Conservation (phyloP, 2,888 invertebrate species). For the Brachypterus glaber region DNA sequence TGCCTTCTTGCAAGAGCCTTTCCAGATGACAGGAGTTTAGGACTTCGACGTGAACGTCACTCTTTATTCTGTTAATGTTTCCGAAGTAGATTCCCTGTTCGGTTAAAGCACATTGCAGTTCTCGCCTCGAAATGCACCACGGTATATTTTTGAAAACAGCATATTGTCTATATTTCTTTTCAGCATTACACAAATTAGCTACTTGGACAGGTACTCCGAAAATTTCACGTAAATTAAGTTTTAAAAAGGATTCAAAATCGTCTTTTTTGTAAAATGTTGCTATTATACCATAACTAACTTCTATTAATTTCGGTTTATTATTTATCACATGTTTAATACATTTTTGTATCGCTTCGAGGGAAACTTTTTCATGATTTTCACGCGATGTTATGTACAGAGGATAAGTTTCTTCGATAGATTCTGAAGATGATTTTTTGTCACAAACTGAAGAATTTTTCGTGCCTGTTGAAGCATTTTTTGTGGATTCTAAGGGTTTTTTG, state of each 20-base stretch:
- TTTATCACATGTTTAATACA: conserved; percentile 18
- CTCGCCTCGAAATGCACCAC: conserved; percentile 43
- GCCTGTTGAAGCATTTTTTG: too few species aligned
- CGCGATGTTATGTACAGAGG: conserved; percentile 20
- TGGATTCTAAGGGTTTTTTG: too few species aligned
- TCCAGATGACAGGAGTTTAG: conserved; percentile 40
- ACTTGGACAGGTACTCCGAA: conserved; percentile 41
- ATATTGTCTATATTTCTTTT: conserved; percentile 36
- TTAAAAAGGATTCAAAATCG: conserved; percentile 39
- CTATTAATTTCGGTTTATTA: conserved; percentile 18
- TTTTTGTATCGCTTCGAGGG: conserved; percentile 17
- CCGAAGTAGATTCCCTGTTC: conserved; percentile 40
- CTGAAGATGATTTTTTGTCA: background rate
- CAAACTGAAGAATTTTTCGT: too few species aligned
- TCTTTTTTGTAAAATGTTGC: conserved; percentile 37
- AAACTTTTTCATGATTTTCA: conserved; percentile 14
- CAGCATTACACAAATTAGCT: conserved; percentile 38
- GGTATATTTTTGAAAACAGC: conserved; percentile 43
- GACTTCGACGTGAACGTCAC: conserved; percentile 33
- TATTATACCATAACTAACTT: conserved; percentile 37
- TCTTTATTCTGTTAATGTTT: conserved; percentile 37
- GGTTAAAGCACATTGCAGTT: conserved; percentile 40
- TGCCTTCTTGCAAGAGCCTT: conserved; percentile 40
- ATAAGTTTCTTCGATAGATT: background rate
- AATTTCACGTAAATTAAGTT: conserved; percentile 36